phyloP scores from a whole-genome alignment of 2,888 invertebrate species.

The Parnassius mnemosyne region DNA sequence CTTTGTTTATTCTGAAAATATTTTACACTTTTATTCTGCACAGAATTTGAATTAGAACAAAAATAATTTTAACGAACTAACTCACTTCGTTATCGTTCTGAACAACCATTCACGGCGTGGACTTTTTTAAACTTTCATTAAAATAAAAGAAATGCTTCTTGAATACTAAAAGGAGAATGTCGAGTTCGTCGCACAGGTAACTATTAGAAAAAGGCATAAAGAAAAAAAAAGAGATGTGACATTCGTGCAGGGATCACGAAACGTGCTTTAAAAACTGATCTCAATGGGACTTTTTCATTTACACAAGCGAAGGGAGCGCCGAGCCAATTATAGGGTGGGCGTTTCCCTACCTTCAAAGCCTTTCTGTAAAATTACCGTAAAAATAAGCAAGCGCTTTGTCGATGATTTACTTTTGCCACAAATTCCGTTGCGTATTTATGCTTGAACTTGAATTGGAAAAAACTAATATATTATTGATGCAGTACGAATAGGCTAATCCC shows the following conservation, averaged over 20 bases:
- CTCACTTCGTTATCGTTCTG: slow-evolving; percentile 17
- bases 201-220: not conserved
- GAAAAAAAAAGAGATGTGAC: slow-evolving; percentile 1
- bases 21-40: not conserved
- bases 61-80: slow-evolving; percentile 20
- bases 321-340: slow-evolving; percentile 17
- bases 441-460: too few species aligned
- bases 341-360: slow-evolving; percentile 4
- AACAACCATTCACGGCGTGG: slow-evolving; percentile 4
- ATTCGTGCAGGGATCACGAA: slow-evolving; percentile 6
- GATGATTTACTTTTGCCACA: too few species aligned
- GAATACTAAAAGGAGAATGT: slow-evolving; percentile 39
- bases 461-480: too few species aligned
- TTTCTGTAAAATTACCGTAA: slow-evolving; percentile 11
- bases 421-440: too few species aligned
- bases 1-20: not conserved
- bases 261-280: slow-evolving; percentile 20
- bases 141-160: slow-evolving; percentile 35
- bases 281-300: slow-evolving; percentile 17
- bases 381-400: not conserved
- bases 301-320: slow-evolving; percentile 3
- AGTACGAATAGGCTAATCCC: too few species aligned
- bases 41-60: slow-evolving; percentile 11
- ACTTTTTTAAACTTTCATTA: slow-evolving; percentile 22
- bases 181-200: slow-evolving; percentile 19